A percentile compares a stretch with the other conserved stretches of the same genome.
Evolutionary conservation across 2,797 vertebrate genomes (phyloP).

Genomic region (Heliangelus exortis): DNA sequence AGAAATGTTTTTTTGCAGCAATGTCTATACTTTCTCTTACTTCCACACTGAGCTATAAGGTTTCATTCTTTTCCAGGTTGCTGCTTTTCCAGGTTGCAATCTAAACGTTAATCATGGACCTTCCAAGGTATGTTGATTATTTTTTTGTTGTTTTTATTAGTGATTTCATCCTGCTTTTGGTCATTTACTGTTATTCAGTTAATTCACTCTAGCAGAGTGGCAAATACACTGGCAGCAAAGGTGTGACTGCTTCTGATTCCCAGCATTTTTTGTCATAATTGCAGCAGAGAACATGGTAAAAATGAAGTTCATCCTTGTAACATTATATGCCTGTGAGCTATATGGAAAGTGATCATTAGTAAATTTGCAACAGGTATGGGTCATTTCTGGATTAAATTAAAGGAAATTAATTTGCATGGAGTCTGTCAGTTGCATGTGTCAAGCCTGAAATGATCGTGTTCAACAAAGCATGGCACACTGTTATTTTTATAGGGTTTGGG

Average conservation of each 20-base stretch:
- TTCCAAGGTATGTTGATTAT: background rate
- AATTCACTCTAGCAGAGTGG: background rate
- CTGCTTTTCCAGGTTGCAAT: background rate
- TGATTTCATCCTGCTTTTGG: background rate
- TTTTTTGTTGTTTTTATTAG: background rate
- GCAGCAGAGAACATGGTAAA: background rate
- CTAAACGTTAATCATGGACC: background rate
- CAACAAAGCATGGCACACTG: background rate
- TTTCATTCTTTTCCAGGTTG: background rate
- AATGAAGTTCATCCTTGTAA: background rate
- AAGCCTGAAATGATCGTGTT: background rate
- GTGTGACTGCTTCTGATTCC: background rate
- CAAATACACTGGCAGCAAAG: background rate
- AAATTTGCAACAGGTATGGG: background rate
- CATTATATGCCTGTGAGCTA: background rate
- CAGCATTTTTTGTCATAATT: background rate
- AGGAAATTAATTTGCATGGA: background rate
- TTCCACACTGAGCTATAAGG: background rate
- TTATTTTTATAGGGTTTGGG: background rate
- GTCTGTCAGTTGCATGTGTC: background rate
- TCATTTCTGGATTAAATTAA: background rate
- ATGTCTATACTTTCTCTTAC: background rate
- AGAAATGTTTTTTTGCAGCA: background rate
- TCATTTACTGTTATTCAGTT: background rate
- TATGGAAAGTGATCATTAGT: background rate